Conservation (phyloP, 2,113 vertebrate species). For the Lichenostomus cassidix region DNA sequence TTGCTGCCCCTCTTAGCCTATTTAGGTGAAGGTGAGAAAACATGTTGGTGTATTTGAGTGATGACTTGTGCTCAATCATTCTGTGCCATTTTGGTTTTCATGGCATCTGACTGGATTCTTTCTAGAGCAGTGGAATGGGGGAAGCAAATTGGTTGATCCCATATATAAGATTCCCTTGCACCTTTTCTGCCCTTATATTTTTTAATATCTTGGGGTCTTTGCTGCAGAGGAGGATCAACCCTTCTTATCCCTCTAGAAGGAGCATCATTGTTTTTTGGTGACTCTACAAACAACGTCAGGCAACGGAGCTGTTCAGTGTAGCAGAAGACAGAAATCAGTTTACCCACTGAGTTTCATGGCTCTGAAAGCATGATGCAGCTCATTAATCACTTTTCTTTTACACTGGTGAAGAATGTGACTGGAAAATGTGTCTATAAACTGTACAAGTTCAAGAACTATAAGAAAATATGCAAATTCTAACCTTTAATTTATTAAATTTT, state of each 20-base stretch:
- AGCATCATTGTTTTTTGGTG: not conserved
- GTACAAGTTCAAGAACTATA: not conserved
- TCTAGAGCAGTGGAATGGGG: not conserved
- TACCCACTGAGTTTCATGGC: not conserved
- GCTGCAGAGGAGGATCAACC: not conserved
- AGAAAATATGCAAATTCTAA: not conserved
- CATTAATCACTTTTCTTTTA: not conserved
- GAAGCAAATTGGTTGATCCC: not conserved
- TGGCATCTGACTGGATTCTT: not conserved
- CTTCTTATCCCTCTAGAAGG: not conserved
- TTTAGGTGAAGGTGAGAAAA: not conserved
- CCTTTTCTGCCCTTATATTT: not conserved
- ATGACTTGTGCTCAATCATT: not conserved
- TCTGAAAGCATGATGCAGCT: not conserved
- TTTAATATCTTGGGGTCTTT: not conserved
- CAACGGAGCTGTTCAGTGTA: not conserved
- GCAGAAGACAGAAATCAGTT: not conserved
- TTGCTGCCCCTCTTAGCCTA: not conserved
- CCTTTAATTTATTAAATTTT: not conserved
- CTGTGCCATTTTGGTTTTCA: not conserved
- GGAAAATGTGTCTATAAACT: not conserved
- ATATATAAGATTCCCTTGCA: not conserved
- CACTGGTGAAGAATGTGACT: not conserved
- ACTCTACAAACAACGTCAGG: not conserved
- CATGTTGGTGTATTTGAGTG: accelerated